Base-by-base conservation (phyloP, 2,888 invertebrate species). In the Andrena bicolor region DNA sequence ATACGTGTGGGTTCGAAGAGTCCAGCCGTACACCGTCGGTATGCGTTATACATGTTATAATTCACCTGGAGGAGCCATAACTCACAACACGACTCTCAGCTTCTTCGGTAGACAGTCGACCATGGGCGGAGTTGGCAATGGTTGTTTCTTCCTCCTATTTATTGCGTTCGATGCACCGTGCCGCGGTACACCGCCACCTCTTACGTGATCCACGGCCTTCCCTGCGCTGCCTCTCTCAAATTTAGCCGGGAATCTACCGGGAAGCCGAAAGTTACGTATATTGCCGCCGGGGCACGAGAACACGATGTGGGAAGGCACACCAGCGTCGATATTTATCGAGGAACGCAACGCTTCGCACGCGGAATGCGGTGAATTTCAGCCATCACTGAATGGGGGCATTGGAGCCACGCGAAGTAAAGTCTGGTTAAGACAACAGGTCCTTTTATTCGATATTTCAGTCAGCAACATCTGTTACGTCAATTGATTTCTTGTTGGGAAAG, bases 21-120 rank as follows among this genome's bases (percentile, higher is more conserved):
- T 72, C 58, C 68, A 28, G 80, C 53, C 66, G 82, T 70, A 69
- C 69, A 48, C 35, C 73, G 83, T 87, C 89, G 91, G 91, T 92
- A 90, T 90, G 91, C 90, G 90, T 91, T 91, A 90, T 91, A 90
- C 91, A 89, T 90, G 91, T 92, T 92, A 92, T 92, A 92, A 92
- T 92, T 92, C 91, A 92, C 90, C 88, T 84, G 89, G 86, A 87
- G 89, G 84, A 88, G 90, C 89, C 91, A 91, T 92, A 92, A 92
- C 89, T 92, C 92, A 92, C 90, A 80, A 82, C 84, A 77, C 81
- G 86, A 76, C 85, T 88, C 86, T 83, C 82, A 80, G 90, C 92
- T 92, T 91, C 92, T 90, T 92, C 90, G 91, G 92, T 90, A 92
- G 91, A 92, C 88, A 88, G 90, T 86, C 86, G 88, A 84, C 82